Base-by-base conservation (phyloP, 2,797 vertebrate genomes). In the Staurois parvus region DNA sequence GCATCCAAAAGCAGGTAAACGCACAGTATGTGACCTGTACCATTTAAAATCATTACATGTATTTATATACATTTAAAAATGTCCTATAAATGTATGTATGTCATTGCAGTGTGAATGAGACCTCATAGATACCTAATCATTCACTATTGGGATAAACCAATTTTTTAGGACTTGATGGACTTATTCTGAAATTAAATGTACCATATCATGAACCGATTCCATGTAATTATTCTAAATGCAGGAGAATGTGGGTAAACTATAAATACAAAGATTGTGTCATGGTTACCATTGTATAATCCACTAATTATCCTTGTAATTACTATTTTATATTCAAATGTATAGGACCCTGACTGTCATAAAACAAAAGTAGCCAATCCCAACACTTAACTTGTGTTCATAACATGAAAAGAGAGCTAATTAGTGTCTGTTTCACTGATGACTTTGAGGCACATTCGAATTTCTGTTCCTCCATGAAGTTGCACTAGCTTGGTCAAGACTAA, bases 301-400 rank as follows among this genome's bases (percentile, higher is more conserved):
- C 32, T 29, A 48, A 48, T 42, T 64, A 66, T 24, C 26, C 34
- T 29, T 48, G 48, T 85, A 76, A 79, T 0, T 0, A 75, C 52
- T 88, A 62, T 84, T 37, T 56, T 86, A 59, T 15, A 82, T 45
- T 29, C 64, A 48, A 76, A 40, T 56, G 29, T 45, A 64, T 85
- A 26, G 67, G 68, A 24, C 79, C 59, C 29, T 79, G 73, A 37
- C 87, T 89, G 70, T 28, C 85, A 86, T 89, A 19, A 37, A 72
- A 73, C 81, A 84, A 82, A 82, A n/a, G 24, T 30, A 67, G 78
- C 68, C 77, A 37, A 0, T 37, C 85, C 68, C 76, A 75, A 67
- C 34, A 68, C 40, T 42, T 75, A 59, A 37, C 56, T 59, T 26
- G 45, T 84, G 56, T 79, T 79, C 67, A 28, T 62, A 70, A 19